These are phyloP conservation scores for Alcedo quadribrachys DNA, from an alignment of 2,797 vertebrate genomes.

Conservation along the genomic window DNA sequence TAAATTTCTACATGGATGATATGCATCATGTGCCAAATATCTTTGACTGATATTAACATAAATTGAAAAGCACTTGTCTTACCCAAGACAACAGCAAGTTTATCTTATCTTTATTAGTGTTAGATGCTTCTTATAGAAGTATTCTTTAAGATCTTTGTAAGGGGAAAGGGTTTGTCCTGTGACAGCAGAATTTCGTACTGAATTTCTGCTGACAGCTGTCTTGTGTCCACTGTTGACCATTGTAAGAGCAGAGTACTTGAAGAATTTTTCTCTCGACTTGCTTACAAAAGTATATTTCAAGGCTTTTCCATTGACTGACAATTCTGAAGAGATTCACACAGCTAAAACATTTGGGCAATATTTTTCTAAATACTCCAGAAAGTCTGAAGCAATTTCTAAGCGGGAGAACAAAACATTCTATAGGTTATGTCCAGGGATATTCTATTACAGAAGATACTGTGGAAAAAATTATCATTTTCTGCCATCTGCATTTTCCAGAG, in stretches of 20 bases:
- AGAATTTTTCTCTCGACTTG: constrained; percentile 29
- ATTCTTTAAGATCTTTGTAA: constrained; percentile 25
- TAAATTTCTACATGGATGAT: background rate
- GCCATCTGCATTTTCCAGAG: background rate
- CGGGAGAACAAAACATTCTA: background rate
- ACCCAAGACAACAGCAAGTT: background rate
- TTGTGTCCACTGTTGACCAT: constrained; percentile 25
- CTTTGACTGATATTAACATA: background rate
- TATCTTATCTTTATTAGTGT: background rate
- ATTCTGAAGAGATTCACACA: background rate
- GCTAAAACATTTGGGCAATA: background rate
- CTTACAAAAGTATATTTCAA: constrained; percentile 19
- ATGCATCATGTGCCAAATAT: background rate
- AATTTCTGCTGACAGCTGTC: constrained; percentile 43
- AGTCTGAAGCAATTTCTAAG: background rate
- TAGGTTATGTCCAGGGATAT: background rate
- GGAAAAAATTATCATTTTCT: background rate
- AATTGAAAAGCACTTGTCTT: background rate
- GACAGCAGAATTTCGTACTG: constrained; percentile 43
- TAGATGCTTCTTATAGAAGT: background rate
- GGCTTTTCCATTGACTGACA: background rate
- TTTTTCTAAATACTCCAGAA: background rate
- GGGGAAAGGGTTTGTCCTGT: constrained; percentile 12
- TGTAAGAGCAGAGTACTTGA: constrained; percentile 15
- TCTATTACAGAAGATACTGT: background rate